Evolutionary conservation across 2,888 invertebrate species (phyloP).

Genomic region (Lasioglossum figueresi): DNA sequence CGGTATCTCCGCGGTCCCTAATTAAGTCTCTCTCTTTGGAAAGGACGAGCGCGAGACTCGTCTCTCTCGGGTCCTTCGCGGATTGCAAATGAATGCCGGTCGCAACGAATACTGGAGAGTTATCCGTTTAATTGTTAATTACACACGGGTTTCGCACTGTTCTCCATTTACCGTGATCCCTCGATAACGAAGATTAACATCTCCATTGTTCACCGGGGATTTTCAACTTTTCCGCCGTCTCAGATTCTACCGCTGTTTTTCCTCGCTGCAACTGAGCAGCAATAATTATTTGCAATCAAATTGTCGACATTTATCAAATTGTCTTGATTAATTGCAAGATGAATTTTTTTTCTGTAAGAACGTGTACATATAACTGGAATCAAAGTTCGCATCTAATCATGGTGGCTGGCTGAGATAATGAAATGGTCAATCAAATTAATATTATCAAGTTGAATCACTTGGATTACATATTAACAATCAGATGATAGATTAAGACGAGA

Average conservation of each 20-base stretch:
- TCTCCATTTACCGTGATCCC: conserved; percentile 35
- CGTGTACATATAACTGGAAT: too few species aligned
- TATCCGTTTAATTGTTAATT: conserved; percentile 62
- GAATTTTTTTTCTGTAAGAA: too few species aligned
- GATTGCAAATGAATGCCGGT: conserved; percentile 47
- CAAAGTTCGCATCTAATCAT: not conserved
- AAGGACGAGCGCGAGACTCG: conserved; percentile 19
- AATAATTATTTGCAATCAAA: not conserved
- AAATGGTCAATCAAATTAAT: not conserved
- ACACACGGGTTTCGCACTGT: conserved; percentile 41
- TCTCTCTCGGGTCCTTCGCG: conserved; percentile 31
- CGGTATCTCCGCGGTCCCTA: conserved; percentile 23
- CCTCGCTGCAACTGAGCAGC: too few species aligned
- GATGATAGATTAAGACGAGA: too few species aligned
- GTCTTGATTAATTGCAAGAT: too few species aligned
- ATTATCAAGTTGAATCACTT: too few species aligned
- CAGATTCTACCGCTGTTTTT: not conserved
- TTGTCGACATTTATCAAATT: too few species aligned
- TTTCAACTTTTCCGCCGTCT: conserved; percentile 19
- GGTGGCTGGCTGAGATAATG: not conserved
- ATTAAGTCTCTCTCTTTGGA: conserved; percentile 35
- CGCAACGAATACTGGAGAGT: conserved; percentile 35
- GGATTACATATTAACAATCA: too few species aligned
- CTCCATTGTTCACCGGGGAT: conserved; percentile 48
- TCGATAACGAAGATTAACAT: conserved; percentile 58